A percentile compares a stretch with the other conserved stretches of the same genome.
Evolutionary conservation across 1,140 invertebrate genomes (phyloP).

Genomic region (Hyles vespertilio): DNA sequence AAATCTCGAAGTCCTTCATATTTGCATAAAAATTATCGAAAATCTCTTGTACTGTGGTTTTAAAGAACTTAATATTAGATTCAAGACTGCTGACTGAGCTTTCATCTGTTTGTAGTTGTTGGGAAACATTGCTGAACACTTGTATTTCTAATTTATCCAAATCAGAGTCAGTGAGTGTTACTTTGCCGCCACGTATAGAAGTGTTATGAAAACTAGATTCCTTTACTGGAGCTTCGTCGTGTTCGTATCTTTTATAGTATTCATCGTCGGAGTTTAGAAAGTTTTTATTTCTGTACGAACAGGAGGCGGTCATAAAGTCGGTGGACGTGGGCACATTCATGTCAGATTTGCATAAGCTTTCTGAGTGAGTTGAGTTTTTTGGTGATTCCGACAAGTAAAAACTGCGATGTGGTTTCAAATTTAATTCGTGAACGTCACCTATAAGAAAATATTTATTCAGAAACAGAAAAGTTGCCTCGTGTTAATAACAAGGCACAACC

Average conservation of each 20-base stretch:
- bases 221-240: constrained; percentile 50
- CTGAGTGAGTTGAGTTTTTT: constrained; percentile 12
- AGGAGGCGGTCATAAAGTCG: not conserved
- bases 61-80: constrained; percentile 58
- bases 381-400: constrained; percentile 18
- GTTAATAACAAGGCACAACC: too few species aligned
- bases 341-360: constrained; percentile 34
- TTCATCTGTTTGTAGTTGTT: constrained; percentile 44
- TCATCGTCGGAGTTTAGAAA: constrained; percentile 18
- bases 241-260: constrained; percentile 53
- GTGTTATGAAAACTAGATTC: constrained; percentile 30
- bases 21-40: constrained; percentile 53
- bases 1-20: constrained; percentile 57
- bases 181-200: constrained; percentile 15
- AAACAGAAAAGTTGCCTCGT: too few species aligned
- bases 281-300: not conserved
- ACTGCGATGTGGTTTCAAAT: constrained; percentile 31
- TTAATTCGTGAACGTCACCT: constrained; percentile 10
- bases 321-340: constrained; percentile 21
- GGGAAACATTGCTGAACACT: constrained; percentile 44
- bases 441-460: not conserved
- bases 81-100: constrained; percentile 38
- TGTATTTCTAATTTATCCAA: constrained; percentile 49
- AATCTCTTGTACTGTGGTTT: constrained; percentile 53
- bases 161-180: constrained; percentile 40